Conservation (phyloP, 1,140 invertebrate species). For the Lasioglossum albipes region DNA sequence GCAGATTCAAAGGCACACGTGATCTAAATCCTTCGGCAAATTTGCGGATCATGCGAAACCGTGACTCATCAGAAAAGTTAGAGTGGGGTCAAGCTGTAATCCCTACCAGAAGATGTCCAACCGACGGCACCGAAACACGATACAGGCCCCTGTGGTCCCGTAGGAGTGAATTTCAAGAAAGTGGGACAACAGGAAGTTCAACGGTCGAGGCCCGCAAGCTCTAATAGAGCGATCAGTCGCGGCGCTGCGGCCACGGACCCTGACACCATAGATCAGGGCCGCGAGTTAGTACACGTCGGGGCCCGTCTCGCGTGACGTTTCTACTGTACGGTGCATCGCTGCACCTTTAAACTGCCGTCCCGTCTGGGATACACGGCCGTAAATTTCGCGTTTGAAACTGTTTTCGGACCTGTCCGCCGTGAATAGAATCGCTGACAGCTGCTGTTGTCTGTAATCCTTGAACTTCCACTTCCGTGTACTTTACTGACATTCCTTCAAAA, state of each 20-base stretch:
- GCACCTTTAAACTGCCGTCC: conserved; percentile 25
- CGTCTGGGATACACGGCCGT: conserved; percentile 6
- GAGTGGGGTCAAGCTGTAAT: not conserved
- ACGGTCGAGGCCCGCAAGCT: conserved; percentile 43
- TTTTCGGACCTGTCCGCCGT: conserved; percentile 15
- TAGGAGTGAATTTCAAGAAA: conserved; percentile 33
- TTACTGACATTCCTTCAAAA: no score
- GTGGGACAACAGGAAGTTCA: conserved; percentile 56
- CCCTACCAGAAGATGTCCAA: not conserved
- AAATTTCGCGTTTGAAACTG: conserved; percentile 29
- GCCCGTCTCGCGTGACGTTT: conserved; percentile 58
- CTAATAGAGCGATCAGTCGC: conserved; percentile 58
- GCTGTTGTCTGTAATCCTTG: not conserved
- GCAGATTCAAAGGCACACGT: no score
- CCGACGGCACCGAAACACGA: not conserved
- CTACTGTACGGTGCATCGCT: conserved; percentile 16
- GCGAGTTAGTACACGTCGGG: conserved; percentile 50
- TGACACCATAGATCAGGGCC: conserved; percentile 56
- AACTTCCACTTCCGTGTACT: not conserved
- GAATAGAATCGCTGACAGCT: not conserved
- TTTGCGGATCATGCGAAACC: not conserved
- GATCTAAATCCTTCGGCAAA: no score
- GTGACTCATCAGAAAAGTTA: not conserved
- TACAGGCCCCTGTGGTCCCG: not conserved
- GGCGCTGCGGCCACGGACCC: conserved; percentile 33